Conservation (phyloP, 2,797 vertebrate species). For the Harpagifer antarcticus region DNA sequence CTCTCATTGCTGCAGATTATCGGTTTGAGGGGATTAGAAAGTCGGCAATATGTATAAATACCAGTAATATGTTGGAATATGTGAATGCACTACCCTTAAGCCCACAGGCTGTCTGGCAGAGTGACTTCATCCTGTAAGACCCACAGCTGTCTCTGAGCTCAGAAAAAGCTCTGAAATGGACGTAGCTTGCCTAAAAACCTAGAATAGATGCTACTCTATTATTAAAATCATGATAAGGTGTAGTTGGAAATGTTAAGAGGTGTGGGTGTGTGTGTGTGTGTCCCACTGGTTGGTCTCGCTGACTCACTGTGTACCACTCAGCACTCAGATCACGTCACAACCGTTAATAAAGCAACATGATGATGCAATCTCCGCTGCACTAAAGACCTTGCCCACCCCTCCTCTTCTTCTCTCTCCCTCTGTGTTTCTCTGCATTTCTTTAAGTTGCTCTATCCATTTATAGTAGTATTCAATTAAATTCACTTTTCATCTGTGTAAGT, state of each 20-base stretch:
- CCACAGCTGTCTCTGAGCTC: constrained; percentile 21
- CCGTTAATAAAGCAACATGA: constrained; percentile 77
- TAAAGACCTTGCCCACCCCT: constrained; percentile 61
- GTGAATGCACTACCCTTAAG: neutral
- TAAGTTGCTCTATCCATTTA: constrained; percentile 30
- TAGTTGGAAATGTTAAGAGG: constrained; percentile 57
- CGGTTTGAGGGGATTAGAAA: neutral
- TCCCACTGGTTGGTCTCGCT: constrained; percentile 68
- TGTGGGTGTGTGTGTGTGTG: constrained; percentile 32
- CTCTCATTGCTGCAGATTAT: neutral
- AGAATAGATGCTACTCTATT: constrained; percentile 65
- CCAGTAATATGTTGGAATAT: neutral
- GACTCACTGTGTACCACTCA: constrained; percentile 79
- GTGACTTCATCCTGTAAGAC: constrained; percentile 41
- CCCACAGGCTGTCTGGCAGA: constrained; percentile 18
- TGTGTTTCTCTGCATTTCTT: constrained; percentile 5
- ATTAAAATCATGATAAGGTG: constrained; percentile 63
- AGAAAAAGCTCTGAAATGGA: constrained; percentile 36
- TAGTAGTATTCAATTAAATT: constrained; percentile 34
- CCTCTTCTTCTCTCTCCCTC: constrained; percentile 29
- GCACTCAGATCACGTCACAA: constrained; percentile 77
- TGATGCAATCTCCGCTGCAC: constrained; percentile 77
- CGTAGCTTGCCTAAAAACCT: constrained; percentile 22
- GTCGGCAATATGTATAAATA: neutral
- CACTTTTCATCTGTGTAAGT: constrained; percentile 51